Evolutionary conservation across 2,888 invertebrate species (phyloP), one percentile per base, ranked within the genome.

Genomic region (Ectemnius lituratus): DNA sequence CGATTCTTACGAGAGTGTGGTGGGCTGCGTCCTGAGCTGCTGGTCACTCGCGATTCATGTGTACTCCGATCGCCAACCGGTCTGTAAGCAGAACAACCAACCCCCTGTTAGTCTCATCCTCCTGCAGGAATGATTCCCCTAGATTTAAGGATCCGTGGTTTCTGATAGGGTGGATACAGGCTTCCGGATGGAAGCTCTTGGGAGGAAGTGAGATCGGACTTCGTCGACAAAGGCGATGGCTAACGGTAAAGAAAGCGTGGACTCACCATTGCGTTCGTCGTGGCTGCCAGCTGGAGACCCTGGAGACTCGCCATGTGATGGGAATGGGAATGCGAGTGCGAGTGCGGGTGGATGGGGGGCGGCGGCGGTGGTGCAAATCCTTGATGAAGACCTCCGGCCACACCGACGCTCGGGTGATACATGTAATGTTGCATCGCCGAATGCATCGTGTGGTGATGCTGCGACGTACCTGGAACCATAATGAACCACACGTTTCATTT

Each of bases 21-120:
- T 88, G 88, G 88, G 88, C 85, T 89, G 87, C 86, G 87, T 89
- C 87, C 87, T 86, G 85, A 84, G 81, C 82, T 86, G 83, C 76
- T 82, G 88, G 80, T 91, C 88, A 87, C 90, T 88, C 91, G 92
- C 93, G 94, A 95, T 96, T 97, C 97, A 97, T 96, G 97, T 96
- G 92, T 97, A 97, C 92, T 97, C 97, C 89, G 96, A 95, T 92
- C 97, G 94, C 97, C 97, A 97, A 89, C 97, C 95, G 91, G 95
- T 95, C 97, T 97, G 94, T 75, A 94, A 94, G 90, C 88, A 92
- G 91, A 88, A 88, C 85, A 90, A 85, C 65, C 69, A 65, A 47
- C 60, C 47, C 13, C 23, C 18, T n/a, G 60, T 61, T 37, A 27
- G 28, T 56, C 13, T 14, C 46, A 52, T 6, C 18, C 59, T 11